Evolutionary conservation across 2,113 vertebrate genomes (phyloP).

Genomic region (Peromyscus leucopus): DNA sequence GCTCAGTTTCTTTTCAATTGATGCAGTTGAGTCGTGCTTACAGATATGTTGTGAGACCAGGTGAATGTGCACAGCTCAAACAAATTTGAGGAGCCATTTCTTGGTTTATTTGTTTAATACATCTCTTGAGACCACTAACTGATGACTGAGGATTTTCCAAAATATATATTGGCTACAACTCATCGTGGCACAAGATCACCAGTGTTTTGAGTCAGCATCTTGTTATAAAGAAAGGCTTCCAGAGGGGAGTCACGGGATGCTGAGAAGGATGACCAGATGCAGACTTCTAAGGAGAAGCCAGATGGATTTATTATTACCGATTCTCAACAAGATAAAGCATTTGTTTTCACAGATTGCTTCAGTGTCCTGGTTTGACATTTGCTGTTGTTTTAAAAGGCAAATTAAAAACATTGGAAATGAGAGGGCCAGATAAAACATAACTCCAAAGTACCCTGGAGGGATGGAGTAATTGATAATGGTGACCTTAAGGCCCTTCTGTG

Average conservation of each 20-base stretch:
- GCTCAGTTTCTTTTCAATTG: constrained; percentile 35
- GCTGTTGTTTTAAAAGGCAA: constrained; percentile 78
- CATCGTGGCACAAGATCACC: not conserved
- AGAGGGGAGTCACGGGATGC: constrained; percentile 52
- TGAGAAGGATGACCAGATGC: constrained; percentile 67
- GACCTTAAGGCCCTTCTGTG: constrained; percentile 36
- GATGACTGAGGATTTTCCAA: constrained; percentile 55
- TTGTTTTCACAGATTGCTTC: constrained; percentile 75
- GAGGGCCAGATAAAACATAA: constrained; percentile 71
- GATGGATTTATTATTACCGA: constrained; percentile 76
- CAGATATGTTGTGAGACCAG: not conserved
- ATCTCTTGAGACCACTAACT: constrained; percentile 23
- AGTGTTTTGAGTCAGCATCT: constrained; percentile 42
- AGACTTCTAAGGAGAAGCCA: constrained; percentile 74
- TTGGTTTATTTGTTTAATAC: constrained; percentile 50
- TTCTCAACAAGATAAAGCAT: constrained; percentile 78
- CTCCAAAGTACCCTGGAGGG: constrained; percentile 60
- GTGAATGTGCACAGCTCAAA: constrained; percentile 33
- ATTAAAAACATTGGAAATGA: constrained; percentile 79
- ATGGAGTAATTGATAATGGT: constrained; percentile 63
- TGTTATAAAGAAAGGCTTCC: constrained; percentile 59
- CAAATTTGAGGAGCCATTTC: constrained; percentile 37
- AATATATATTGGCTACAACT: constrained; percentile 53
- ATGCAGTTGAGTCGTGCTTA: not conserved
- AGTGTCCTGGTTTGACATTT: constrained; percentile 69